These are phyloP conservation scores for Microtus montanus DNA, from an alignment of 2,113 vertebrate genomes.

Conservation along the genomic window DNA sequence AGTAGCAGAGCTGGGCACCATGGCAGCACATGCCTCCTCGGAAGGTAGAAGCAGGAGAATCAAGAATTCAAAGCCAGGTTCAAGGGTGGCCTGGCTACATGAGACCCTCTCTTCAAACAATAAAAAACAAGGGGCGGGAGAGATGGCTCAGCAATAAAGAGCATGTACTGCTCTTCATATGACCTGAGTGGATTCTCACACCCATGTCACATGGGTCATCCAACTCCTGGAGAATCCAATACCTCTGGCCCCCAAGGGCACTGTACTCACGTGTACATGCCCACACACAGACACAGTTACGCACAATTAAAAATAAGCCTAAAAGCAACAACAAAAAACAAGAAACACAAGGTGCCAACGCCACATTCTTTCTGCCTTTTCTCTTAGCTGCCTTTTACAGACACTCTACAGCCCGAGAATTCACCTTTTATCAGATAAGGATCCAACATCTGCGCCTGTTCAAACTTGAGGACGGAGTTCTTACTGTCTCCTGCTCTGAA, in stretches of 20 bases:
- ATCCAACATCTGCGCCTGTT: constrained; percentile 98
- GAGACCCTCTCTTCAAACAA: not conserved
- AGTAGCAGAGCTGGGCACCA: not conserved
- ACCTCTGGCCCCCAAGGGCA: not conserved
- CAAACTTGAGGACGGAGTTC: constrained; percentile 97
- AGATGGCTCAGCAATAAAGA: not conserved
- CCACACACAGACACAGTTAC: not conserved
- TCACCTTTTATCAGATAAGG: constrained; percentile 98
- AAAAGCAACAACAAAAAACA: not conserved
- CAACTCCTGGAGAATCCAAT: not conserved
- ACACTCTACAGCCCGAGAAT: not conserved
- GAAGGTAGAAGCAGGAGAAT: not conserved
- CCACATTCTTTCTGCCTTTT: too few species aligned
- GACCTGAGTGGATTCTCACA: too few species aligned
- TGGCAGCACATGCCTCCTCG: not conserved
- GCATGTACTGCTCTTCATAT: not conserved
- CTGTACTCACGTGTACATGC: not conserved
- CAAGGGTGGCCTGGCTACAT: not conserved
- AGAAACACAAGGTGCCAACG: rapidly evolving
- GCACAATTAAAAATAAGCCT: not conserved
- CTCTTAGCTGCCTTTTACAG: not conserved
- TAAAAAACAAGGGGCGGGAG: not conserved
- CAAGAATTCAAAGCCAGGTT: not conserved
- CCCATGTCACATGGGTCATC: not conserved
- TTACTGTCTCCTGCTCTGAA: constrained; percentile 98